Conservation (phyloP, 2,113 vertebrate genomes). For the Chroicocephalus ridibundus region DNA sequence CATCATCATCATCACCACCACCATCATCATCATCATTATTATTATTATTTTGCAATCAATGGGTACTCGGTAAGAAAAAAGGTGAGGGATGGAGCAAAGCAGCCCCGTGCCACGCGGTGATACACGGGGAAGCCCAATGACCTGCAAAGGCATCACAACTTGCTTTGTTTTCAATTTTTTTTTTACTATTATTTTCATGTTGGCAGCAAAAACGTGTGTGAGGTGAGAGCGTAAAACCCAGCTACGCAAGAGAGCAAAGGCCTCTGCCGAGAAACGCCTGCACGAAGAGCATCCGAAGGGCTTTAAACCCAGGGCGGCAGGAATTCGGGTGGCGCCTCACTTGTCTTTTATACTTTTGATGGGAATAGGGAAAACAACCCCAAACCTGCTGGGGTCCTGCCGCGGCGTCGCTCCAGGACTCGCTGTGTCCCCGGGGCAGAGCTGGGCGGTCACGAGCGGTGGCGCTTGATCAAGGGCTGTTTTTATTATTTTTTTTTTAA, state of each 20-base stretch:
- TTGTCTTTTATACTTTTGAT: not conserved
- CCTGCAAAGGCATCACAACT: too few species aligned
- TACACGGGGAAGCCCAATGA: not conserved
- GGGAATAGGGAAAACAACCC: not conserved
- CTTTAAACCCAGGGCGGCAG: not conserved
- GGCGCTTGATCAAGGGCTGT: fast-evolving
- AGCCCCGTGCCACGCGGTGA: not conserved
- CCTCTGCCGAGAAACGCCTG: not conserved
- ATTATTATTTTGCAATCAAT: too few species aligned
- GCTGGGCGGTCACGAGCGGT: not conserved
- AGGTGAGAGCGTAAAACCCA: not conserved
- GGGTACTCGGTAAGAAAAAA: not conserved
- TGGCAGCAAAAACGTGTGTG: not conserved
- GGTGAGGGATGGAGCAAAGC: not conserved
- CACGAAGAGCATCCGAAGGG: too few species aligned
- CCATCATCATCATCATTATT: too few species aligned
- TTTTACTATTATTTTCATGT: too few species aligned
- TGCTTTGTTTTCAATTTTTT: not conserved
- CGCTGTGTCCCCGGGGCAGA: not conserved
- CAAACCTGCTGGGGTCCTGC: not conserved
- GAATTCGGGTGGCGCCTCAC: not conserved
- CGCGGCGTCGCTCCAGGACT: not conserved
- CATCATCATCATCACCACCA: too few species aligned
- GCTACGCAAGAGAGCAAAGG: not conserved
- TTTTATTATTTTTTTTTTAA: not conserved